Conservation (phyloP, 2,113 vertebrate species). For the Macquaria ambigua region DNA sequence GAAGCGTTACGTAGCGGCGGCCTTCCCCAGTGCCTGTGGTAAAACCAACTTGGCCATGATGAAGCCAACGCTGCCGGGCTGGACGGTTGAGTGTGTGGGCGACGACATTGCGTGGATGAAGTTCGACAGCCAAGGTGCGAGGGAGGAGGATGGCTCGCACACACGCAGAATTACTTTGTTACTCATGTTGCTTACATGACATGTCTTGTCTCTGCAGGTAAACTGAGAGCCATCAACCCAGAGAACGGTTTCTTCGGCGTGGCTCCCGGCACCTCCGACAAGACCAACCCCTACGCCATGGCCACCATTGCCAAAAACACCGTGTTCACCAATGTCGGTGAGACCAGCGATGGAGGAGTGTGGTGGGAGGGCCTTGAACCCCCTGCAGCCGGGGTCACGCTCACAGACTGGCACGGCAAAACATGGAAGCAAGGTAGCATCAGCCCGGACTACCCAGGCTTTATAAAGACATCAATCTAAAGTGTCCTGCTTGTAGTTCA, state of each 20-base stretch:
- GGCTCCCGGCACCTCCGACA: slow-evolving; percentile 94
- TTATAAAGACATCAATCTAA: background rate
- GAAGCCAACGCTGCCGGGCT: slow-evolving; percentile 92
- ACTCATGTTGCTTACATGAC: background rate
- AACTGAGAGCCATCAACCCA: slow-evolving; percentile 96
- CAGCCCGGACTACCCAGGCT: slow-evolving; percentile 13
- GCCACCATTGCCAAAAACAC: slow-evolving; percentile 93
- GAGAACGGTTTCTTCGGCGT: slow-evolving; percentile 99
- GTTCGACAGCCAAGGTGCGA: slow-evolving; percentile 93
- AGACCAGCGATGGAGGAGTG: slow-evolving; percentile 94
- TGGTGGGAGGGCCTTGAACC: slow-evolving; percentile 96
- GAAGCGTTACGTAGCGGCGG: slow-evolving; percentile 96
- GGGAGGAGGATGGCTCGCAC: background rate
- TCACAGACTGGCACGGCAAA: slow-evolving; percentile 95
- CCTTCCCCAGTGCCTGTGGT: slow-evolving; percentile 97
- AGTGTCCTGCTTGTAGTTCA: background rate
- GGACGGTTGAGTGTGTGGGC: slow-evolving; percentile 97
- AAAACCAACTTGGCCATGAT: slow-evolving; percentile 99
- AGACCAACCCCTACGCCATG: slow-evolving; percentile 97
- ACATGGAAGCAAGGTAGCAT: slow-evolving; percentile 86
- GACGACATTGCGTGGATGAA: slow-evolving; percentile 99
- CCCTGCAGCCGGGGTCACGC: slow-evolving; percentile 79
- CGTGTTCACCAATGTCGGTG: slow-evolving; percentile 96
- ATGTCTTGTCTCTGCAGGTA: slow-evolving; percentile 84
- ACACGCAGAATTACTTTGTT: background rate